Conservation (phyloP, 2,113 vertebrate genomes). For the Grammomys dolichurus region DNA sequence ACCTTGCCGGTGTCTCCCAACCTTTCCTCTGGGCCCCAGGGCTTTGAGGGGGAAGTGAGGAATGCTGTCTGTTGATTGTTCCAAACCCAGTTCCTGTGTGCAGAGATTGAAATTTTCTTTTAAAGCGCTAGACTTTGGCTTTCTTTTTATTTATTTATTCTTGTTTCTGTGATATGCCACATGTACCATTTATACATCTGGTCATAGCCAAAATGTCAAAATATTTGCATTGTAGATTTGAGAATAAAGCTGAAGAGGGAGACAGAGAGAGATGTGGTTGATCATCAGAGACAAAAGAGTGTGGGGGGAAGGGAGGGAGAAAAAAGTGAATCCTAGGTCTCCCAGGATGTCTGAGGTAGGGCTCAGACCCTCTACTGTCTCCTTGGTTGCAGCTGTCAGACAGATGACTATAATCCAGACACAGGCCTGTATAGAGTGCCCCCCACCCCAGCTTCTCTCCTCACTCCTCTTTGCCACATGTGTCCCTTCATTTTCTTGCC, state of each 20-base stretch:
- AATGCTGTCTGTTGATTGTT: conserved; percentile 3
- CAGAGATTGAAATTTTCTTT: background rate
- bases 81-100: conserved; percentile 27
- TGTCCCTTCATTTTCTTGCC: conserved; percentile 47
- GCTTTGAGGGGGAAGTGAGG: background rate
- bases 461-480: background rate
- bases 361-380: background rate
- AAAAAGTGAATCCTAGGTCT: background rate
- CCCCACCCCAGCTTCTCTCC: conserved; percentile 1
- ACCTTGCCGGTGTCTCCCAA: conserved; percentile 37
- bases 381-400: background rate
- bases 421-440: background rate
- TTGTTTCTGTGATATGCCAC: background rate
- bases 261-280: background rate
- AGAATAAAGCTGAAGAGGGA: background rate
- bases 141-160: conserved; percentile 32
- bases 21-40: conserved; percentile 47
- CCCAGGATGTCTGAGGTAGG: background rate
- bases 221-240: conserved; percentile 30
- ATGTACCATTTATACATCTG: conserved; percentile 12
- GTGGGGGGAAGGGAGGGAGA: background rate
- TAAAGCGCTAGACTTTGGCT: background rate
- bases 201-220: background rate
- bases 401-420: conserved; percentile 21
- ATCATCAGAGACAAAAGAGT: background rate